A percentile compares a stretch with the other conserved stretches of the same genome.
Evolutionary conservation across 2,797 vertebrate species (phyloP).

Genomic region (Hippocampus kuda): DNA sequence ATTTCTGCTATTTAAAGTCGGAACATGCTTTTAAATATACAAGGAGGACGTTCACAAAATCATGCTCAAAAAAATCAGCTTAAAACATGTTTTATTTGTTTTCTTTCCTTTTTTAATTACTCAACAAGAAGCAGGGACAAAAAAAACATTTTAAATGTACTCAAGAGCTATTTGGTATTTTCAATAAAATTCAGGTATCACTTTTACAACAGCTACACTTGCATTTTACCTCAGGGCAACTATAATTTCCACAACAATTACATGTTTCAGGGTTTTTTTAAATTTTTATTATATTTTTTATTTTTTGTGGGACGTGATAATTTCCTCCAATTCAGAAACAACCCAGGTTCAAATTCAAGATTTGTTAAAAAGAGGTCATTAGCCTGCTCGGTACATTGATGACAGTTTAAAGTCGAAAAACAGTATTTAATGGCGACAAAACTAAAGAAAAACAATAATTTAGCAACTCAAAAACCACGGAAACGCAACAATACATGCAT

Average conservation of each 20-base stretch:
- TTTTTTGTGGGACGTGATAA: too few species aligned
- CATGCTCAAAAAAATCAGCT: background rate
- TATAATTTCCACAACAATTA: too few species aligned
- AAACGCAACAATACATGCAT: background rate
- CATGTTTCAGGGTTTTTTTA: too few species aligned
- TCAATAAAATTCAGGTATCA: too few species aligned
- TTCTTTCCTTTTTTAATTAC: background rate
- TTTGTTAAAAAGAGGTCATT: too few species aligned
- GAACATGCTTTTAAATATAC: background rate
- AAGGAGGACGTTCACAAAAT: background rate
- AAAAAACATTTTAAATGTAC: background rate
- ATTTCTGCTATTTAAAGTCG: too few species aligned
- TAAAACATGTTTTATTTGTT: background rate
- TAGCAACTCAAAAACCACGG: background rate
- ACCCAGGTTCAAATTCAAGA: too few species aligned
- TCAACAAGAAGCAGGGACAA: background rate
- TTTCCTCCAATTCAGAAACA: too few species aligned
- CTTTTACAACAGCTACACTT: too few species aligned
- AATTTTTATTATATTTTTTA: too few species aligned
- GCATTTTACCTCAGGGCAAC: too few species aligned
- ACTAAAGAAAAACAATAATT: background rate
- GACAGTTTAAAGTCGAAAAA: background rate
- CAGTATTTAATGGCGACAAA: background rate
- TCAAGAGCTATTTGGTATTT: background rate
- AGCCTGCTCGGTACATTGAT: background rate